Percentiles rank a stretch among this genome's conserved stretches.
These are phyloP conservation scores for Oreotrochilus melanogaster DNA, from an alignment of 2,113 vertebrate species.

Conservation along the genomic window DNA sequence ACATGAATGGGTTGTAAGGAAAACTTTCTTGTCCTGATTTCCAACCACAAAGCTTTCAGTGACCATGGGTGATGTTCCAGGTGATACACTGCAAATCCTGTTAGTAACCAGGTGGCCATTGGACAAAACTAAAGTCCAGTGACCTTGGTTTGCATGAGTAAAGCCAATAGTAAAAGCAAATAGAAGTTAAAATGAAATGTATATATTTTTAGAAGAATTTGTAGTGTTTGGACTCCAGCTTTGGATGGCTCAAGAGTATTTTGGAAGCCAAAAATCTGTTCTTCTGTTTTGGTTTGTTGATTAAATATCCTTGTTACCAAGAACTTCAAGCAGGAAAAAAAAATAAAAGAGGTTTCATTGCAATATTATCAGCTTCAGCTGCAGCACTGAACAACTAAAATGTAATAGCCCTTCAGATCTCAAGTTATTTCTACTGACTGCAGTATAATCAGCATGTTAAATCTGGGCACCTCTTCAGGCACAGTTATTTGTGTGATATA, in stretches of 20 bases:
- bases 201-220: slow-evolving; percentile 45
- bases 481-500: slow-evolving; percentile 71
- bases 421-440: slow-evolving; percentile 53
- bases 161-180: slow-evolving; percentile 7
- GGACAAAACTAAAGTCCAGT: not conserved
- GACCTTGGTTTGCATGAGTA: not conserved
- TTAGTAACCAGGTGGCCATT: not conserved
- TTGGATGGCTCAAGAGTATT: slow-evolving; percentile 32
- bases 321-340: slow-evolving; percentile 27
- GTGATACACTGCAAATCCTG: not conserved
- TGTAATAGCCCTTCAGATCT: not conserved
- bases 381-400: not conserved
- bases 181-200: slow-evolving; percentile 5
- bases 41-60: fast-evolving
- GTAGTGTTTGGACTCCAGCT: slow-evolving; percentile 10
- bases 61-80: not conserved
- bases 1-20: not conserved
- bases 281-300: not conserved
- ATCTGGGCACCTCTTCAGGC: slow-evolving; percentile 61
- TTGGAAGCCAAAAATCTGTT: slow-evolving; percentile 51
- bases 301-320: slow-evolving; percentile 47
- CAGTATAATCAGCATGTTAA: slow-evolving; percentile 55
- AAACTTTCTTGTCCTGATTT: not conserved
- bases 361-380: slow-evolving; percentile 16
- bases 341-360: not conserved